Percentiles rank a stretch among this genome's conserved stretches.
These are phyloP conservation scores for Paedocypris micromegethes DNA, from an alignment of 2,797 vertebrate genomes.

Conservation along the genomic window DNA sequence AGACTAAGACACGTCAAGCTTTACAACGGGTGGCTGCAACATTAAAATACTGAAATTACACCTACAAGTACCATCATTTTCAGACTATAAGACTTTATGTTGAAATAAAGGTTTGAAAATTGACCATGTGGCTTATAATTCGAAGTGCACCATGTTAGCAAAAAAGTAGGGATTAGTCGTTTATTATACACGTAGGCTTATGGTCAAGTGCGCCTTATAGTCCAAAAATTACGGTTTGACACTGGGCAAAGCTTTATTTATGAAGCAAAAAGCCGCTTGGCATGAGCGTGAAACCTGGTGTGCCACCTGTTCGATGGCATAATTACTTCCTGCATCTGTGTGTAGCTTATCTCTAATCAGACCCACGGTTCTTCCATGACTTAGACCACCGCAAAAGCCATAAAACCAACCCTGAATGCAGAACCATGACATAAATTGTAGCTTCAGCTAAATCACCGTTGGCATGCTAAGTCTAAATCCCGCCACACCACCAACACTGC, in stretches of 20 bases:
- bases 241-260: constrained; percentile 36
- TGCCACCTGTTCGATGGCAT: constrained; percentile 45
- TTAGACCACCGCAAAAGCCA: background rate
- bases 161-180: too few species aligned
- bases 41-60: too few species aligned
- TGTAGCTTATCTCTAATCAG: constrained; percentile 19
- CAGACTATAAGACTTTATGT: too few species aligned
- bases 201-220: too few species aligned
- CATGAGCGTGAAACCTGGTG: constrained; percentile 27
- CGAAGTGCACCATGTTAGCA: too few species aligned
- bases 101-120: too few species aligned
- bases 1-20: background rate
- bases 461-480: background rate
- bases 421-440: constrained; percentile 13
- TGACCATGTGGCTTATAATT: too few species aligned
- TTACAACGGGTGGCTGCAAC: too few species aligned
- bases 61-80: too few species aligned
- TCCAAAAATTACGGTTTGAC: background rate
- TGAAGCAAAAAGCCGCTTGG: constrained; percentile 42
- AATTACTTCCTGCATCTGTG: constrained; percentile 41
- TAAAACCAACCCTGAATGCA: constrained; percentile 18
- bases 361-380: constrained; percentile 15
- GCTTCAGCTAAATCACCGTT: background rate
- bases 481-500: background rate
- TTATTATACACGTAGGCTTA: too few species aligned